These are phyloP conservation scores for Dendropsophus ebraccatus DNA, from an alignment of 2,113 vertebrate genomes.

Conservation along the genomic window DNA sequence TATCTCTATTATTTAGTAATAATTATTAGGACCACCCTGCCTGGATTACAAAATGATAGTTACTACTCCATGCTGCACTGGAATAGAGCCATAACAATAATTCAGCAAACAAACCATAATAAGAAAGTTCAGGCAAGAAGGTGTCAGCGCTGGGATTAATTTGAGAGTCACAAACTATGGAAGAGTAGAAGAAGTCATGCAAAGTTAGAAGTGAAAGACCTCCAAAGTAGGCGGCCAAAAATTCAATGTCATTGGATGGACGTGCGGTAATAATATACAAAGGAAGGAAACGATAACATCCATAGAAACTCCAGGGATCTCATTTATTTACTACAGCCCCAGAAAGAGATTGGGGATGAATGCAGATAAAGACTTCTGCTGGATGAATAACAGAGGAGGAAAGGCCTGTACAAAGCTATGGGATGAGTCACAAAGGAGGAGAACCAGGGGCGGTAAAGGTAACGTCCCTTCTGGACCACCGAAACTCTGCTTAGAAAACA, in stretches of 20 bases:
- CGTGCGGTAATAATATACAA: conserved; percentile 8
- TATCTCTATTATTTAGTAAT: no score
- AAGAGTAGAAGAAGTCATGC: not conserved
- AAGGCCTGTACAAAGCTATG: not conserved
- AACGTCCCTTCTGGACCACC: not conserved
- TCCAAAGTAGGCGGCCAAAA: not conserved
- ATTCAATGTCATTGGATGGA: conserved; percentile 13
- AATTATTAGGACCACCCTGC: no score
- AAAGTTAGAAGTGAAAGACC: not conserved
- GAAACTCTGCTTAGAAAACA: not conserved
- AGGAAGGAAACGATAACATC: not conserved
- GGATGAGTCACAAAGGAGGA: conserved; percentile 1
- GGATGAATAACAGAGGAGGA: not conserved
- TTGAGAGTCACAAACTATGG: not conserved
- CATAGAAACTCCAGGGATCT: conserved; percentile 42
- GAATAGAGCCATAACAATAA: not conserved
- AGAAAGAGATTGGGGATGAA: conserved; percentile 8
- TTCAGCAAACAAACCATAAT: not conserved
- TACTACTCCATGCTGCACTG: not conserved
- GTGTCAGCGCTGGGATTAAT: conserved; percentile 15
- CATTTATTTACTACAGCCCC: conserved; percentile 40
- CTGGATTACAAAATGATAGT: no score
- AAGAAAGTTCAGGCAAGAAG: no score
- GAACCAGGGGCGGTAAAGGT: not conserved
- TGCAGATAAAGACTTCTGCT: conserved; percentile 4